Base-by-base conservation (phyloP, 2,888 invertebrate species). In the Sylvicola fuscatus region DNA sequence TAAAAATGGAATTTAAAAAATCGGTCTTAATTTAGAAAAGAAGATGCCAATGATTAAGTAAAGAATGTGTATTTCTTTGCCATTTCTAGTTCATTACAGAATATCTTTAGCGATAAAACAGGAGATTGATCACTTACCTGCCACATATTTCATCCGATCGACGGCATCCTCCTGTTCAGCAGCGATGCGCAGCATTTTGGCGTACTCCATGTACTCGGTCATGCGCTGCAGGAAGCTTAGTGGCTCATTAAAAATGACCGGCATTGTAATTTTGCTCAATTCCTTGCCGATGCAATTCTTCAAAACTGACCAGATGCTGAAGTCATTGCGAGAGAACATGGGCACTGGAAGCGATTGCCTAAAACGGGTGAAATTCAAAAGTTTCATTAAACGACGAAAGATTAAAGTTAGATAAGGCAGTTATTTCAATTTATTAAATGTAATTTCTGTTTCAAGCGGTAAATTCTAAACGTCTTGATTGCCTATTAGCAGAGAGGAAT, bases 181-280 rank as follows among this genome's bases (percentile, higher is more conserved):
- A 4, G 90, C 92, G 51, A 73, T 66, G 38, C 76, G 68, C 8
- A 52, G 36, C 30, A 68, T 55, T 34, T 66, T 61, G 6, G 83
- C 73, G 50, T 93, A 93, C 57, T 93, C 92, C 72, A 93, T 73
- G 52, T 89, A 89, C 61, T 95, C 93, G 29, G 87, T 75, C 62
- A 93, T 76, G 39, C 93, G 68, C 65, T 95, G 92, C 29, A 95
- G 73, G 61, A 93, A 92, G 47, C 86, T 87, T 41, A 95, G 65
- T 8, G 93, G 93, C 60, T 95, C 93, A 62, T 93, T 95, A 65
- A 93, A 89, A 44, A 84, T 79, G 43, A 93, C 87, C 41, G 93
- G 93, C 87, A 93, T 90, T 27, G 90, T 84, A 59, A 92, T 89
- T 66, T 90, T 90, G 53, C 87, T 87, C 45, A 93, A 65, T 61